Conservation (phyloP, 35 echinoderm and acorn worm genomes). For the Hemicentrotus pulcherrimus region DNA sequence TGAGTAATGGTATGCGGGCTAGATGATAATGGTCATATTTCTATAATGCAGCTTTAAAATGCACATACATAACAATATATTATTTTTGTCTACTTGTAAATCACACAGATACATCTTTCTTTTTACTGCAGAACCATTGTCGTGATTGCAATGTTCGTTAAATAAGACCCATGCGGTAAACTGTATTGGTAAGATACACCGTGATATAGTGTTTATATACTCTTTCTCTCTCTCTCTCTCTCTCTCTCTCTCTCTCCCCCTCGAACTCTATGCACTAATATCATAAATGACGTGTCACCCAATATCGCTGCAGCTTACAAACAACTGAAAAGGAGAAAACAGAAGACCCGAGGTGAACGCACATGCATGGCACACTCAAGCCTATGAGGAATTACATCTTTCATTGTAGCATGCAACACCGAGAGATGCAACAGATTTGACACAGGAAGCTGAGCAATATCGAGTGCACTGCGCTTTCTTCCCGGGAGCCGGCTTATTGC, state of each 20-base stretch:
- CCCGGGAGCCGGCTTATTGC: neutral
- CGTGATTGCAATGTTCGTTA: too few species aligned
- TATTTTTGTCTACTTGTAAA: too few species aligned
- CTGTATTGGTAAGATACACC: too few species aligned
- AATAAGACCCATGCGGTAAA: too few species aligned
- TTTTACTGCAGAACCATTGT: too few species aligned
- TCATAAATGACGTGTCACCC: neutral
- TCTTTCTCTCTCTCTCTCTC: neutral
- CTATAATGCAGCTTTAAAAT: too few species aligned
- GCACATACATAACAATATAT: too few species aligned
- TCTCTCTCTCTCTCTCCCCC: neutral
- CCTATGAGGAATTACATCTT: neutral
- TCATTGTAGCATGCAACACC: neutral
- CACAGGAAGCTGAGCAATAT: neutral
- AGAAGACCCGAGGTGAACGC: neutral
- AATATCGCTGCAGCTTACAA: neutral
- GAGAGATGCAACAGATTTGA: neutral
- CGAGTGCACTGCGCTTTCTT: neutral
- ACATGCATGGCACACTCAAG: neutral
- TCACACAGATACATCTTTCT: too few species aligned
- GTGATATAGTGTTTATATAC: neutral
- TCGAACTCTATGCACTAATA: neutral
- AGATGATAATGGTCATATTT: too few species aligned
- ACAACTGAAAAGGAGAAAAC: neutral
- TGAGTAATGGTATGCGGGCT: too few species aligned